These are phyloP conservation scores for Sardina pilchardus DNA, from an alignment of 2,113 vertebrate genomes.

Conservation along the genomic window DNA sequence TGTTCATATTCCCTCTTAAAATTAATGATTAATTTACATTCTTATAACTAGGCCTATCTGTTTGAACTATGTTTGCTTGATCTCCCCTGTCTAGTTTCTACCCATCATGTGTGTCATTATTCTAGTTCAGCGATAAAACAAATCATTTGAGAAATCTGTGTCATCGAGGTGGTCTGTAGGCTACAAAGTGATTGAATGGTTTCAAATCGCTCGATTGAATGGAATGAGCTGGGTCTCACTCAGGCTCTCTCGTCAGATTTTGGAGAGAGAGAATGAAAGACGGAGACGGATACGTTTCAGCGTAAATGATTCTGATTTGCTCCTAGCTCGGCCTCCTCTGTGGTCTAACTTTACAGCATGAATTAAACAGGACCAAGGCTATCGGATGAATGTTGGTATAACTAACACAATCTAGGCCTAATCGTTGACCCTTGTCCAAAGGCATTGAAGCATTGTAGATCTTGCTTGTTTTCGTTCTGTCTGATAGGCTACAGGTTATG, in stretches of 20 bases:
- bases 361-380: slow-evolving; percentile 53
- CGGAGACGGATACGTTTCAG: slow-evolving; percentile 51
- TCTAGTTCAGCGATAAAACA: neutral
- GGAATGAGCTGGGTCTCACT: slow-evolving; percentile 36
- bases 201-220: slow-evolving; percentile 38
- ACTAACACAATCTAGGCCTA: slow-evolving; percentile 19
- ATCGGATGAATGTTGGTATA: slow-evolving; percentile 31
- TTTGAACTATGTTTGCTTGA: neutral
- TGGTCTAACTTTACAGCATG: slow-evolving; percentile 53
- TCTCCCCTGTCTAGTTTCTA: neutral
- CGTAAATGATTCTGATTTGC: slow-evolving; percentile 48
- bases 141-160: slow-evolving; percentile 40
- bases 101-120: neutral
- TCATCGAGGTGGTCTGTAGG: slow-evolving; percentile 13
- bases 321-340: neutral
- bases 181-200: slow-evolving; percentile 23
- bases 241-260: slow-evolving; percentile 40
- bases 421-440: neutral
- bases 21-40: neutral
- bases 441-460: neutral
- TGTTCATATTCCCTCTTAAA: neutral
- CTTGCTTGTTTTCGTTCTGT: neutral
- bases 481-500: neutral
- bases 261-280: slow-evolving; percentile 13
- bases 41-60: neutral